These are phyloP conservation scores for Bilobella aurantiaca DNA, from an alignment of 1,140 invertebrate species.

Conservation along the genomic window DNA sequence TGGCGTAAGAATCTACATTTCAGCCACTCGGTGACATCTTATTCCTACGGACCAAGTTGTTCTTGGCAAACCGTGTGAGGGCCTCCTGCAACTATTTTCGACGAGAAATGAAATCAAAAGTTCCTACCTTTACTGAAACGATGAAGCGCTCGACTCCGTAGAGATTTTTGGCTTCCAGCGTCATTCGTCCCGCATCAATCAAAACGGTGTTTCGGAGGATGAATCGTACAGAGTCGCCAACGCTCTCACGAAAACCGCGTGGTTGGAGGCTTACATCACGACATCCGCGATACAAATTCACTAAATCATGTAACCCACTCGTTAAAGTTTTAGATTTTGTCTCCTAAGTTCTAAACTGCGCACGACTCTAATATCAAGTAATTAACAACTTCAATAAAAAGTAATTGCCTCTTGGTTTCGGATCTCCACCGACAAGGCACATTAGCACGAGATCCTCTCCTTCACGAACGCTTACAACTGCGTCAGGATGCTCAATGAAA, in stretches of 20 bases:
- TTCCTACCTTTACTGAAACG: slow-evolving; percentile 62
- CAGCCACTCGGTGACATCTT: neutral
- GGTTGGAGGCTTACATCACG: slow-evolving; percentile 67
- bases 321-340: no score
- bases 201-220: slow-evolving; percentile 71
- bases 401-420: slow-evolving; percentile 64
- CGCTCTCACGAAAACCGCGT: slow-evolving; percentile 64
- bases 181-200: slow-evolving; percentile 87
- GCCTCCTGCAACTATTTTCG: neutral
- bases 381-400: no score
- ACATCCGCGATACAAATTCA: slow-evolving; percentile 73
- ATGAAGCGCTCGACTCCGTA: slow-evolving; percentile 76
- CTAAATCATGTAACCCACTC: no score
- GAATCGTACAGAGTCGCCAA: slow-evolving; percentile 67
- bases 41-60: neutral
- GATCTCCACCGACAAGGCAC: slow-evolving; percentile 65
- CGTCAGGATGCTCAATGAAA: slow-evolving; percentile 64
- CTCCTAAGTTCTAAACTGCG: no score
- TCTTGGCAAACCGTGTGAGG: neutral
- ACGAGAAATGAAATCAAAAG: neutral
- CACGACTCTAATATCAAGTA: no score
- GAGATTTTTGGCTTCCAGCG: slow-evolving; percentile 79
- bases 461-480: slow-evolving; percentile 56
- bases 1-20: neutral
- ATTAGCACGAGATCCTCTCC: slow-evolving; percentile 70